phyloP scores from a whole-genome alignment of 2,888 invertebrate species.

The Rhimphoctona megacephalus region DNA sequence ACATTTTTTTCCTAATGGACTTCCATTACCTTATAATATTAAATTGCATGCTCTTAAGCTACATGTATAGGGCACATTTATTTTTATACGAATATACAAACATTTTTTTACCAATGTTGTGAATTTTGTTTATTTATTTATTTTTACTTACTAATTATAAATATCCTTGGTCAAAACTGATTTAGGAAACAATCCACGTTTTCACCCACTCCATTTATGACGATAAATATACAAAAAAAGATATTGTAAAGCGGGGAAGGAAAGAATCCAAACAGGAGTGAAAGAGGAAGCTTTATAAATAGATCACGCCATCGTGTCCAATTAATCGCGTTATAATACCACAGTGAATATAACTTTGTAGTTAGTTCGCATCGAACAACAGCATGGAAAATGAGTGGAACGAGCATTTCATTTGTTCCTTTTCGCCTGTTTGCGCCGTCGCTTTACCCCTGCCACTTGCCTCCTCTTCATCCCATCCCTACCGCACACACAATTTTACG shows the following conservation, averaged over 20 bases:
- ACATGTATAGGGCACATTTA: background rate
- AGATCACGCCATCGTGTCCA: slow-evolving; percentile 62
- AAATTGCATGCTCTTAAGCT: background rate
- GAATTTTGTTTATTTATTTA: background rate
- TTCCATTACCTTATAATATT: background rate
- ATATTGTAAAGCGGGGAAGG: background rate
- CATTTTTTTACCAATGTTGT: background rate
- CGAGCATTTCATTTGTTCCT: slow-evolving; percentile 6
- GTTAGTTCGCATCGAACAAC: slow-evolving; percentile 48
- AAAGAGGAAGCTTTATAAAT: slow-evolving; percentile 47
- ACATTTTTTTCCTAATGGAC: background rate
- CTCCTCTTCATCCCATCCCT: background rate
- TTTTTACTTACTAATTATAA: background rate
- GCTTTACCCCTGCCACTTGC: background rate
- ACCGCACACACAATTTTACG: background rate
- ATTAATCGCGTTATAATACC: slow-evolving; percentile 62
- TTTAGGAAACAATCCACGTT: background rate
- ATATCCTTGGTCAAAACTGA: background rate
- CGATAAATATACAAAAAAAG: background rate
- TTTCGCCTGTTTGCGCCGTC: slow-evolving; percentile 21
- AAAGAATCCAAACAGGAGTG: background rate
- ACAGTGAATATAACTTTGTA: slow-evolving; percentile 51
- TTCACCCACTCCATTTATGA: background rate
- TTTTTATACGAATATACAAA: background rate
- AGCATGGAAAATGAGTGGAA: slow-evolving; percentile 23